Evolutionary conservation across 1,140 invertebrate genomes (phyloP), one percentile per base, ranked within the genome.

Genomic region (Anastrepha obliqua): DNA sequence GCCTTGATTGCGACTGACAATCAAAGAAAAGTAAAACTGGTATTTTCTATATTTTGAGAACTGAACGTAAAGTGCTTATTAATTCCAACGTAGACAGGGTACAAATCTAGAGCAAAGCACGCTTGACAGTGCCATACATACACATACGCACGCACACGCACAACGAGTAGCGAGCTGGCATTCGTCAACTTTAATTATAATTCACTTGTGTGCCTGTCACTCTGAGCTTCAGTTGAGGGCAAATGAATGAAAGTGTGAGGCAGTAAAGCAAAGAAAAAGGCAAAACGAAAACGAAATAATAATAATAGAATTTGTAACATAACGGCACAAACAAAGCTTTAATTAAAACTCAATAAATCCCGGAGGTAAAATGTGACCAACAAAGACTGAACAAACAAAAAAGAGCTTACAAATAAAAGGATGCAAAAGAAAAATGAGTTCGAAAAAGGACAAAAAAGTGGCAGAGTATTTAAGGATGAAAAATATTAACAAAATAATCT

Each of bases 321-420:
- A 47, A 47, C 15, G 67, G 67, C 11, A 74, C 44, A 44, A 74
- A 47, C 67, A 74, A 44, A 74, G 67, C 67, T 74, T 74, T 74
- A 74, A 74, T 74, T 74, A 74, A 74, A 74, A 74, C 67, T 74
- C 67, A 74, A 74, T 74, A 74, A 74, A 74, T 74, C 67, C 67
- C 67, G 67, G 42, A 44, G 67, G 67, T 74, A 42, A 74, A 44
- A 74, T 74, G 67, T 47, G 67, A 74, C 67, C 67, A 39, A 74
- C 3, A 74, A 44, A 62, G 11, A 11, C 4, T 67, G 42, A 15
- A 42, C 17, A 62, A 62, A n/a, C 5, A 17, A 13, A 13, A 17
- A 13, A 11, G 60, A 11, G 11, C 51, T 8, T 55, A 55, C 17
- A 62, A 62, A 62, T 17, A 62, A 62, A 62, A 62, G 17, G 60